Evolutionary conservation across 2,113 vertebrate genomes (phyloP), one percentile per base, ranked within the genome.

Genomic region (Dryoscopus gambensis): DNA sequence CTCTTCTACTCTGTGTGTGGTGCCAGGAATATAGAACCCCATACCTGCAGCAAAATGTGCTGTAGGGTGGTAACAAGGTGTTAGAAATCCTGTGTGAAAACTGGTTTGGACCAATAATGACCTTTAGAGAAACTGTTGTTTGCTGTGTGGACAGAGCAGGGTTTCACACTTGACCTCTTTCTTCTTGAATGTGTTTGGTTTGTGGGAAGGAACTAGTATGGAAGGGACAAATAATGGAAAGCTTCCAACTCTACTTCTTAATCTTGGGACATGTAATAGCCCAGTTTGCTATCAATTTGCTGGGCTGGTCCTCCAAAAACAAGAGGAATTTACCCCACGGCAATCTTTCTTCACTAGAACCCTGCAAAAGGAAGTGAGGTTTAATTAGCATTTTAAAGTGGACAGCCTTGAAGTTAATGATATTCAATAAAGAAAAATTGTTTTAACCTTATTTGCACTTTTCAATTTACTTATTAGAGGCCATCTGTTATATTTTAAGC

Each of bases 381-480:
- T 97, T 97, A 97, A 97, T 97, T 97, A 97, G 96, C 97, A 95
- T 97, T 97, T 97, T 97, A 92, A 97, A 97, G 97, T 97, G 97
- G 95, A 96, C 96, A 97, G 96, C 96, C 95, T 96, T 97, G 97
- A 97, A 97, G 97, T 95, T 97, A 97, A 97, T 97, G 96, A 97
- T 97, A 97, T 97, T 97, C 97, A 97, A 97, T 97, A 97, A 96
- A 97, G 95, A 97, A 97, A 97, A 97, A 97, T 97, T 97, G 76
- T 97, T 97, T 97, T 97, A 97, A 97, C 97, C 97, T 97, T 97
- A 97, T 97, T 97, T 97, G 97, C 97, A 97, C 97, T 97, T 97
- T 97, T 97, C 96, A 97, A 97, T 97, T 97, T 97, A 97, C 97
- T 97, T 97, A 97, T 97, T 97, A 97, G 95, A 95, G 97, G 96